Base-by-base conservation (phyloP, 2,888 invertebrate species). In the Diogma glabrata region DNA sequence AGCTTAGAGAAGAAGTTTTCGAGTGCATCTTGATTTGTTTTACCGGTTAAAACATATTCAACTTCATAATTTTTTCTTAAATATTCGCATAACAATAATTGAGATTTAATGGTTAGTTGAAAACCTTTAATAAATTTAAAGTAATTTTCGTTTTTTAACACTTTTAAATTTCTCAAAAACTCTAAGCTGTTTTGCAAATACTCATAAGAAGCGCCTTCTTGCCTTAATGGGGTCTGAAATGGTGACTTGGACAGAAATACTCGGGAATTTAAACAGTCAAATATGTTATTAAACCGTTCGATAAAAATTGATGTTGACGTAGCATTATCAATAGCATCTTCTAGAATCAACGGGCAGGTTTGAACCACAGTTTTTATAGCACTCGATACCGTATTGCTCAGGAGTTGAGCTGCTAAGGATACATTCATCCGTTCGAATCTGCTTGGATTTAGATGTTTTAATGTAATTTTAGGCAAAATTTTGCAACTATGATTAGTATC, bases 41-140 rank as follows among this genome's bases (percentile, higher is more conserved):
- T 43, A 8, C 43, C 43, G 43, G 43, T 43, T 3, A 43, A 14
- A 4, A 43, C 5, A 8, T 43, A 43, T 2, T 43, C n/a, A 6
- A 40, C 10, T 19, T 12, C 19, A 40, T 20, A 40, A 10, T 19
- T 1, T 19, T 40, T 12, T 12, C 20, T 19, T 19, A 40, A 19
- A 10, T 8, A 40, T 12, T 40, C 40, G 19, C 17, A 19, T 12
- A 40, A 19, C 40, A 40, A 20, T 9, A 40, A 19, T 5, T 40
- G 40, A 8, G 40, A 17, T 12, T 19, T 40, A 40, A 40, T 40
- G 6, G 40, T 40, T 9, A 40, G 1, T 19, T 40, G 19, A 3
- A 40, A 40, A 2, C 40, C 40, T 40, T 40, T 40, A 20, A 40
- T 19, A 40, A 40, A 40, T 40, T 40, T 40, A 12, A 40, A 40